Conservation (phyloP, 2,888 invertebrate genomes). For the Chrysolina haemoptera region DNA sequence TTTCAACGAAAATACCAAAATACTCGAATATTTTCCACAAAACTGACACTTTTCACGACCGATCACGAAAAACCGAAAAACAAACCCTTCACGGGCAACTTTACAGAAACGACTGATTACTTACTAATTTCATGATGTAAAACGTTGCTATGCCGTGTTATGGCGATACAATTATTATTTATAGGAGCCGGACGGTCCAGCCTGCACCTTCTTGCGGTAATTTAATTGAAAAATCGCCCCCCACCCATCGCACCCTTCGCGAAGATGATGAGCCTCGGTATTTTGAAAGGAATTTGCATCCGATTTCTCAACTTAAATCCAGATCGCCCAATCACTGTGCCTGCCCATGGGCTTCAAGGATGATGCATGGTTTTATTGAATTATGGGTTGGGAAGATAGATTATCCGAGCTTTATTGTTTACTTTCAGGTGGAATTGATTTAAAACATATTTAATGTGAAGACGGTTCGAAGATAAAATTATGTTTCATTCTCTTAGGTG, state of each 20-base stretch:
- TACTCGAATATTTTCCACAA: conserved; percentile 1
- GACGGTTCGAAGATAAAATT: too few relatives aligned
- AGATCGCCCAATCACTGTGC: conserved; percentile 37
- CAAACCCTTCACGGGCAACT: neutral
- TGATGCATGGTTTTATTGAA: conserved; percentile 16
- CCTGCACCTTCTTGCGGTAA: conserved; percentile 47
- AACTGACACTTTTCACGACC: conserved; percentile 8
- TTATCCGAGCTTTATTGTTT: too few relatives aligned
- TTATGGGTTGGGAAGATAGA: conserved; percentile 6
- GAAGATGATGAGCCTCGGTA: conserved; percentile 74
- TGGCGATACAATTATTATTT: conserved; percentile 55
- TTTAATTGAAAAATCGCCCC: conserved; percentile 42
- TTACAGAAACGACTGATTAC: conserved; percentile 29
- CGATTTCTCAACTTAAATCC: conserved; percentile 39
- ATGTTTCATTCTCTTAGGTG: too few relatives aligned
- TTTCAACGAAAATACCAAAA: neutral
- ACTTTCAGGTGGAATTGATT: too few relatives aligned
- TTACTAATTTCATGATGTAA: conserved; percentile 58
- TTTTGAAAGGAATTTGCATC: conserved; percentile 35
- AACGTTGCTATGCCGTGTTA: conserved; percentile 49
- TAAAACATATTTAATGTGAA: too few relatives aligned
- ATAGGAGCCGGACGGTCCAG: conserved; percentile 46
- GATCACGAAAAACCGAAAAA: neutral
- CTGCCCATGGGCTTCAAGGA: conserved; percentile 45
- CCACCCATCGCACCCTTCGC: conserved; percentile 35